Conservation (phyloP, 1,140 invertebrate genomes). For the Globodera rostochiensis region DNA sequence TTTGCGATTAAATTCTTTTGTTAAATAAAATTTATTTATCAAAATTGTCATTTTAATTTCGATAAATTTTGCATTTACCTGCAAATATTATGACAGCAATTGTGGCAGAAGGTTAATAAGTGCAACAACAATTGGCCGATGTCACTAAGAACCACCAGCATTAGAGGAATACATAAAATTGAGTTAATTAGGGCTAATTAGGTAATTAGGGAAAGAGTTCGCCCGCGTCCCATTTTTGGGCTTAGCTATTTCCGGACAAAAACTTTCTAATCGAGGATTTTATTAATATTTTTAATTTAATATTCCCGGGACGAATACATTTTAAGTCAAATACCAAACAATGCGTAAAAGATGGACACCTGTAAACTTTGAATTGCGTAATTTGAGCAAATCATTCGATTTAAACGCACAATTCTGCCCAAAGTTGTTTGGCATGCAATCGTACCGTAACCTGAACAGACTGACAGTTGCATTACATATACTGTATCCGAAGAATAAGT, state of each 20-base stretch:
- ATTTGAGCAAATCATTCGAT: background rate
- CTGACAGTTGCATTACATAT: background rate
- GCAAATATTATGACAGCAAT: conserved; percentile 14
- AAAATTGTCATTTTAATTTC: conserved; percentile 8
- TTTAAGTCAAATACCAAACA: conserved; percentile 31
- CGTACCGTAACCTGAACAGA: conserved; percentile 31
- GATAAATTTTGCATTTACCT: conserved; percentile 22
- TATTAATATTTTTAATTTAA: conserved; percentile 10
- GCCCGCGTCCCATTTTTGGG: too few species aligned
- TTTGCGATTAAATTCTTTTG: too few species aligned
- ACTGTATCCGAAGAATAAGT: background rate
- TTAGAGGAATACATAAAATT: conserved; percentile 40
- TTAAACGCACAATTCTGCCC: conserved; percentile 33
- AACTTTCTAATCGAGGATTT: too few species aligned
- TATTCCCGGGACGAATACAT: background rate
- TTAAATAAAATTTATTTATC: conserved; percentile 5
- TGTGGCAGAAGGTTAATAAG: conserved; percentile 36
- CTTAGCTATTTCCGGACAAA: too few species aligned
- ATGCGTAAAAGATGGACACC: conserved; percentile 34
- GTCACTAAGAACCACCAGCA: conserved; percentile 48
- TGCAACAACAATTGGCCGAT: conserved; percentile 39
- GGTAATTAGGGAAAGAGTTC: too few species aligned
- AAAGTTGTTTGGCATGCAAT: conserved; percentile 43
- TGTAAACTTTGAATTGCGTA: background rate
- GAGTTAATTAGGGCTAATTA: background rate